Evolutionary conservation across 2,113 vertebrate genomes (phyloP).

Genomic region (Macquaria ambigua): DNA sequence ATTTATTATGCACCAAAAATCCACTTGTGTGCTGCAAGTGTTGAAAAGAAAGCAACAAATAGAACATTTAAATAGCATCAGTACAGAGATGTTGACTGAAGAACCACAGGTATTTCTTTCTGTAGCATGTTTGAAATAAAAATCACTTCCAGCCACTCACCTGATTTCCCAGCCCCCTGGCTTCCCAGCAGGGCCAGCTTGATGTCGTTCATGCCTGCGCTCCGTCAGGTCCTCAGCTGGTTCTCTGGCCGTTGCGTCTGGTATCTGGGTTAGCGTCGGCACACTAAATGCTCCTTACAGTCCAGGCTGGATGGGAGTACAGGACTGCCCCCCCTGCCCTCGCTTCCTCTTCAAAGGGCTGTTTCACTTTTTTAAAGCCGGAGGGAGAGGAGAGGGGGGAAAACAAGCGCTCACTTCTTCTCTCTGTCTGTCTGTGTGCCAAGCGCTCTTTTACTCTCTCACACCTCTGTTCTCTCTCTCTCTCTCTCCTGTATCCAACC

Average conservation of each 20-base stretch:
- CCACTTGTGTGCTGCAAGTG: background rate
- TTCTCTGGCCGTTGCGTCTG: constrained; percentile 41
- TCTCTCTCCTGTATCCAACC: background rate
- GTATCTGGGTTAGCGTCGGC: constrained; percentile 30
- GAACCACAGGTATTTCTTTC: background rate
- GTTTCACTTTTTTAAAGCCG: constrained; percentile 47
- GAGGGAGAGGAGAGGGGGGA: constrained; percentile 34
- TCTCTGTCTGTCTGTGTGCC: constrained; percentile 21
- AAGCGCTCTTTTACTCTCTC: background rate
- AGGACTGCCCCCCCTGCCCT: constrained; percentile 30
- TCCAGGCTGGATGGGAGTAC: constrained; percentile 44
- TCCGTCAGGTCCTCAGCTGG: constrained; percentile 55
- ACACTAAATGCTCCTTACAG: constrained; percentile 44
- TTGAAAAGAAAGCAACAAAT: background rate
- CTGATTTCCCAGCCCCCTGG: constrained; percentile 84
- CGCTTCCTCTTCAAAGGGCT: constrained; percentile 50
- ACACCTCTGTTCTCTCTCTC: constrained; percentile 39
- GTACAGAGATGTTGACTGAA: background rate
- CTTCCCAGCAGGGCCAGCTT: constrained; percentile 85
- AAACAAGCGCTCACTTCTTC: constrained; percentile 52
- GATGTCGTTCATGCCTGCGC: constrained; percentile 81
- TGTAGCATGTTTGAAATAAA: background rate
- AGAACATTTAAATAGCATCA: background rate
- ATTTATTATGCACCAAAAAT: background rate
- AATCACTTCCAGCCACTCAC: constrained; percentile 60